These are phyloP conservation scores for Helarctos malayanus DNA, from an alignment of 2,797 vertebrate species.

Conservation along the genomic window DNA sequence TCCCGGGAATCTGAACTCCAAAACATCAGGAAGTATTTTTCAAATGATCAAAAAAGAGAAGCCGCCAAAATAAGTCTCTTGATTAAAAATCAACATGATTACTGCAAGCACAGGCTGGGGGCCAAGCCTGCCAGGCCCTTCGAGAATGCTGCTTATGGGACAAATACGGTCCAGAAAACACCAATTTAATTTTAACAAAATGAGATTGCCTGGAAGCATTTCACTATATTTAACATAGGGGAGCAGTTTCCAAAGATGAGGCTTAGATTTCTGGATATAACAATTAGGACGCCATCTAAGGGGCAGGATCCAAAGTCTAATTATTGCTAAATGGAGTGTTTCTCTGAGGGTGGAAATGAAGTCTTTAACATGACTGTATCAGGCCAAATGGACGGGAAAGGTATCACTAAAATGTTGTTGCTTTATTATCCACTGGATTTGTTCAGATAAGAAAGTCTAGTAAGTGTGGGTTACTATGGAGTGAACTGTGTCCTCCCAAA, in stretches of 20 bases:
- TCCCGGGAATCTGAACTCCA: conserved; percentile 60
- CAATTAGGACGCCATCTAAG: conserved; percentile 73
- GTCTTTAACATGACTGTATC: not conserved
- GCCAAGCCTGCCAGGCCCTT: conserved; percentile 60
- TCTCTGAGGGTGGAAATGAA: conserved; percentile 52
- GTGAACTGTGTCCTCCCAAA: not conserved
- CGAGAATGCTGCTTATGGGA: conserved; percentile 66
- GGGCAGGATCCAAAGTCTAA: conserved; percentile 63
- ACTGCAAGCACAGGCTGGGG: conserved; percentile 41
- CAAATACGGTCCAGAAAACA: conserved; percentile 76
- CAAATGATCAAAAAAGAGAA: conserved; percentile 75
- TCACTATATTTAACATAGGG: conserved; percentile 62
- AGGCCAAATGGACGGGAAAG: not conserved
- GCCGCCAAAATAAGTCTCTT: conserved; percentile 70
- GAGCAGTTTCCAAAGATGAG: conserved; percentile 78
- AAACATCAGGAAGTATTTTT: conserved; percentile 64
- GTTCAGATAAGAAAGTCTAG: conserved; percentile 57
- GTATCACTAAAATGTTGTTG: not conserved
- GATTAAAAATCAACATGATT: conserved; percentile 85
- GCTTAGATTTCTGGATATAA: conserved; percentile 67
- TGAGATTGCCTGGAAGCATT: conserved; percentile 67
- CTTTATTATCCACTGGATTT: conserved; percentile 30
- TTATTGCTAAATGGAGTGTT: conserved; percentile 38
- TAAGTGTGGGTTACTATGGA: not conserved
- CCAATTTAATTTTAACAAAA: conserved; percentile 72